These are phyloP conservation scores for Nematostella vectensis DNA, from an alignment of 92 coral and sea anemone species.

Conservation along the genomic window DNA sequence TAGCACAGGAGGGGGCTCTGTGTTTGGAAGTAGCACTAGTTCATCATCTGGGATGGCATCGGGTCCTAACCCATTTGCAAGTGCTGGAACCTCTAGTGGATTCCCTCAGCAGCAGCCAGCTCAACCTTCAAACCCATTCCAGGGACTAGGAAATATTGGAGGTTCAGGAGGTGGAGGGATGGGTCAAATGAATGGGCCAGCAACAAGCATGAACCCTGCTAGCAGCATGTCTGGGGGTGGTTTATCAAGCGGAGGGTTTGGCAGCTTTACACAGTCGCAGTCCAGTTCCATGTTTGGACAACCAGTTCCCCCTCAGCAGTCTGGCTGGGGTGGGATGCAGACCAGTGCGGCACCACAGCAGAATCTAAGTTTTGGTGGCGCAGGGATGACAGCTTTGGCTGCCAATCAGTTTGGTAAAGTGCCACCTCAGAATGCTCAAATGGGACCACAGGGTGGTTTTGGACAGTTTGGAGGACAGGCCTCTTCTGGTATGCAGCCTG, in stretches of 20 bases:
- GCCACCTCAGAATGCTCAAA: slow-evolving; percentile 43
- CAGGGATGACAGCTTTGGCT: slow-evolving; percentile 96
- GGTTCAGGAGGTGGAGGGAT: slow-evolving; percentile 28
- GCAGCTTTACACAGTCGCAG: slow-evolving; percentile 47
- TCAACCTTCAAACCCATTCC: slow-evolving; percentile 85
- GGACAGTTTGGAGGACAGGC: slow-evolving; percentile 53
- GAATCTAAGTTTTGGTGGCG: slow-evolving; percentile 82
- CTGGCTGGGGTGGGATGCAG: slow-evolving; percentile 56
- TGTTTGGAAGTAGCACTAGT: slow-evolving; percentile 59
- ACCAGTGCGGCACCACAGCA: slow-evolving; percentile 60
- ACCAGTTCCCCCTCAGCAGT: slow-evolving; percentile 28
- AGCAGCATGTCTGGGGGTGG: slow-evolving; percentile 40
- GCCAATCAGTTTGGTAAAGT: slow-evolving; percentile 87
- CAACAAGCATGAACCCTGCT: slow-evolving; percentile 54
- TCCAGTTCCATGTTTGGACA: slow-evolving; percentile 31
- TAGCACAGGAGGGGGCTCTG: slow-evolving; percentile 47
- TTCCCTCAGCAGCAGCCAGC: slow-evolving; percentile 30
- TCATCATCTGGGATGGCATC: slow-evolving; percentile 82
- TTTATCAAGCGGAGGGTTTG: slow-evolving; percentile 56
- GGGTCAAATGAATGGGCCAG: slow-evolving; percentile 75
- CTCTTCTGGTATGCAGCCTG: slow-evolving; percentile 24
- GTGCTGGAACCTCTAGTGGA: slow-evolving; percentile 31
- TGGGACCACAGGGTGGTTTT: slow-evolving; percentile 55
- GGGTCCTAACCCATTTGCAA: slow-evolving; percentile 93
- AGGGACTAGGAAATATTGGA: slow-evolving; percentile 59